Evolutionary conservation across 1,140 invertebrate species (phyloP).

Genomic region (Micrasema minimum): DNA sequence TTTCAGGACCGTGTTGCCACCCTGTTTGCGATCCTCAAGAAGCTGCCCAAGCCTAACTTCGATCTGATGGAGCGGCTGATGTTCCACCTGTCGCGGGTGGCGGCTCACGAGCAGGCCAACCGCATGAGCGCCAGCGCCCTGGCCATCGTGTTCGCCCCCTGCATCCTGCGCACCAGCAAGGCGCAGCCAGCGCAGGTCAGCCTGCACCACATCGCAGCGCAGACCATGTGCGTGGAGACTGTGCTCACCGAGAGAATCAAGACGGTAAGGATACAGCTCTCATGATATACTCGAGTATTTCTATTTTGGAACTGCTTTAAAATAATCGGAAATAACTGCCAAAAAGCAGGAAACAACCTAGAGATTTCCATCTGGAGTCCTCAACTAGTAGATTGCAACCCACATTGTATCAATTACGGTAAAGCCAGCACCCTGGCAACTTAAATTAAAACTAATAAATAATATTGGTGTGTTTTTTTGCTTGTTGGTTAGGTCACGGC

Average conservation of each 20-base stretch:
- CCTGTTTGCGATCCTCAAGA: conserved; percentile 87
- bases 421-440: too few species aligned
- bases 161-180: conserved; percentile 88
- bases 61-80: conserved; percentile 92
- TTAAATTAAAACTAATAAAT: too few species aligned
- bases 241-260: conserved; percentile 80
- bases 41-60: conserved; percentile 89
- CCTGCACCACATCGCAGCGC: conserved; percentile 80
- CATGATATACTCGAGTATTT: too few species aligned
- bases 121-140: conserved; percentile 92
- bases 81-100: conserved; percentile 92
- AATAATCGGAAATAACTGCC: too few species aligned
- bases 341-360: too few species aligned
- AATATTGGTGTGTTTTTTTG: too few species aligned
- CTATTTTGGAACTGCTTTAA: too few species aligned
- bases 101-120: conserved; percentile 87
- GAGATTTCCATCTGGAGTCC: too few species aligned
- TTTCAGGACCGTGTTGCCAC: conserved; percentile 82
- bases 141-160: conserved; percentile 95
- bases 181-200: conserved; percentile 89
- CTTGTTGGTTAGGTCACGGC: conserved; percentile 75
- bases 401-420: too few species aligned
- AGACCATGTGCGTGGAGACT: conserved; percentile 88
- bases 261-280: conserved; percentile 54
- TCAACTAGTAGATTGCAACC: too few species aligned